Base-by-base conservation (phyloP, 1,140 invertebrate species). In the Steinernema khuongi region DNA sequence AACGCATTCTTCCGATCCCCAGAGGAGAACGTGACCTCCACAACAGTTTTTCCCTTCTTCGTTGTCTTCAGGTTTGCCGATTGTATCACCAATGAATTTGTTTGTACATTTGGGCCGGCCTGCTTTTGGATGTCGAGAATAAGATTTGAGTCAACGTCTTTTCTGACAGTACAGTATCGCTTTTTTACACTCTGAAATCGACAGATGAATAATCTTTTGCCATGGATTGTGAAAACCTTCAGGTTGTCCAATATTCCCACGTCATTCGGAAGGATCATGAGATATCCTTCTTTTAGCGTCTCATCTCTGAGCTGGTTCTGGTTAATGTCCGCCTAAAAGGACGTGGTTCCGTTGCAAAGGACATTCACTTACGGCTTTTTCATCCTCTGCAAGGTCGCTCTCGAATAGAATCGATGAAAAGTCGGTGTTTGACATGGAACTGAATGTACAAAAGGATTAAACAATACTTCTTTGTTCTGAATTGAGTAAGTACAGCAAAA, bases 21-120 rank as follows among this genome's bases (percentile, higher is more conserved):
- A 4, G 7, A 4, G 4, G 50, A 60, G 50, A 60, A 29, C 26
- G n/a, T 19, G 7, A 77, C 73, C 33, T 77, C 75, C 69, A 77
- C 14, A 17, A 77, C 72, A 0, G 75, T 75, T 43, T 71, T 77
- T 26, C 75, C 75, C 28, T 77, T 77, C 68, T 77, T 77, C 41
- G 72, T 77, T 2, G 70, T 44, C 69, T 70, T 70, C 0, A 74
- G 32, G 19, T 77, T 72, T 4, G 75, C 72, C 0, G 72, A 60
- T 4, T 71, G 30, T 18, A 77, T 67, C 26, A 22, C 26, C 19
- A 60, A 22, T n/a, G 50, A 60, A 26, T 60, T 60, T 2, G 50
- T 60, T 60, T 60, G 50, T 22, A 60, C 50, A 60, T 60, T 60
- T 4, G 50, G 22, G 22, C 50, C 50, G 7, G 50, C 7, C 50